Conservation (phyloP, 2,797 vertebrate genomes). For the Perodicticus potto region DNA sequence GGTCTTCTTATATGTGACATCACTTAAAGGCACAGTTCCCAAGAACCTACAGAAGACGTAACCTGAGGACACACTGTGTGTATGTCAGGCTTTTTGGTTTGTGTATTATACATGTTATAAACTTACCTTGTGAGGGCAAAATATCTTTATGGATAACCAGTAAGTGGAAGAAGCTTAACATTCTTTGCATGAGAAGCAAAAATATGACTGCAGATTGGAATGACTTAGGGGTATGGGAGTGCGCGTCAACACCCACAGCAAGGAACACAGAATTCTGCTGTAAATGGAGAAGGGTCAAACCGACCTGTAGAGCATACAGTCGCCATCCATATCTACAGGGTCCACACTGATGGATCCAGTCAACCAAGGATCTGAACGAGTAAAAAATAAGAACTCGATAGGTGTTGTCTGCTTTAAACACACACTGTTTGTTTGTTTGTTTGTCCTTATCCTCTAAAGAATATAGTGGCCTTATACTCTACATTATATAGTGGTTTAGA, state of each 20-base stretch:
- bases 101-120: neutral
- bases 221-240: neutral
- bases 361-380: neutral
- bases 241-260: neutral
- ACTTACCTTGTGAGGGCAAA: neutral
- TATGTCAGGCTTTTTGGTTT: neutral
- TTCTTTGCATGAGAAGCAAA: neutral
- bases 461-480: neutral
- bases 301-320: neutral
- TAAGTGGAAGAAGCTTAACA: neutral
- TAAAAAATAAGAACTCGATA: neutral
- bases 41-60: neutral
- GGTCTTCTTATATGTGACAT: neutral
- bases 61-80: neutral
- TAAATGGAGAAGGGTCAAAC: neutral
- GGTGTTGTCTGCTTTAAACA: neutral
- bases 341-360: neutral
- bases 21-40: neutral
- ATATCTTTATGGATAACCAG: conserved; percentile 11
- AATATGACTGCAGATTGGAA: neutral
- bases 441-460: neutral
- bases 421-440: neutral
- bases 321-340: neutral
- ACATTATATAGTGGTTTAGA: too few relatives aligned
- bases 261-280: neutral